Conservation (phyloP, 2,888 invertebrate genomes). For the Leucozona laternaria region DNA sequence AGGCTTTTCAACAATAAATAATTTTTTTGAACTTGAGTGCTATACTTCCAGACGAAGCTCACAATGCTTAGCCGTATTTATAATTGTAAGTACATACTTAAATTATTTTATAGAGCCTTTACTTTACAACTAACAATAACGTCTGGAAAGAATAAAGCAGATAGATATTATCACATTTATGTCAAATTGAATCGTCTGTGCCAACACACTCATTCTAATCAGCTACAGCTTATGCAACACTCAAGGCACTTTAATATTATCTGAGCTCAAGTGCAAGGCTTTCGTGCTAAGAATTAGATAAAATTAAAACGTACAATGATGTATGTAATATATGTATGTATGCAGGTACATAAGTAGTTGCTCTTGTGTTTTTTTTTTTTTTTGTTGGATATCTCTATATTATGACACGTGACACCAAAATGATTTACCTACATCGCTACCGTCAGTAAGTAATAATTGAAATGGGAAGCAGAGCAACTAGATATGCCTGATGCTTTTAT, state of each 20-base stretch:
- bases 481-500: neutral
- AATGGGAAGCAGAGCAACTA: slow-evolving; percentile 1
- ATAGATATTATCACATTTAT: slow-evolving; percentile 6
- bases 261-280: slow-evolving; percentile 44
- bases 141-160: neutral
- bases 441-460: neutral
- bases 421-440: slow-evolving; percentile 2
- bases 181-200: slow-evolving; percentile 27
- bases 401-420: slow-evolving; percentile 13
- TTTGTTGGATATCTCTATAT: neutral
- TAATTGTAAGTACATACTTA: neutral
- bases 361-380: neutral
- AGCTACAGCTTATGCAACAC: slow-evolving; percentile 38
- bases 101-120: slow-evolving; percentile 4
- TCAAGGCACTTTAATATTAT: neutral
- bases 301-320: slow-evolving; percentile 6
- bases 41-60: neutral
- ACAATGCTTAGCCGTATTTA: slow-evolving; percentile 31
- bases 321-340: no score
- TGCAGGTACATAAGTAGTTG: no score
- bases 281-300: slow-evolving; percentile 31
- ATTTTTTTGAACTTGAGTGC: slow-evolving; percentile 69
- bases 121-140: neutral
- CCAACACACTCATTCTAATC: slow-evolving; percentile 42
- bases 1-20: slow-evolving; percentile 11